Conservation (phyloP, 2,888 invertebrate species). For the Pristionchus arcanus region DNA sequence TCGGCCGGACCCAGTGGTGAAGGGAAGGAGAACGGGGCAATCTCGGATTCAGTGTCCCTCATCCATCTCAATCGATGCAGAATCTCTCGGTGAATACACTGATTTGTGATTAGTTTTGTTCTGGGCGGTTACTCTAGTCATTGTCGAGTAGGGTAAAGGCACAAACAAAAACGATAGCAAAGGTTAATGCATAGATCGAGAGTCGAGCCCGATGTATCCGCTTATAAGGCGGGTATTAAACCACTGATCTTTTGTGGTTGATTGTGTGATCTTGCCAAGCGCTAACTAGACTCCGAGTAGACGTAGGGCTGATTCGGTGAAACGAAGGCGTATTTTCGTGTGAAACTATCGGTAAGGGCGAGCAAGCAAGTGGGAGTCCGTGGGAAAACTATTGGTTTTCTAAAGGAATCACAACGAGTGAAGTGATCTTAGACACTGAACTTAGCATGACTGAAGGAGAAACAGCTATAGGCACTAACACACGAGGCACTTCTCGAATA, state of each 20-base stretch:
- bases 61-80: constrained; percentile 54
- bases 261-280: neutral
- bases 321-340: neutral
- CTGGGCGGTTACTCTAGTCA: too few relatives aligned
- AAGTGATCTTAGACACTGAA: neutral
- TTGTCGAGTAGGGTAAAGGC: too few relatives aligned
- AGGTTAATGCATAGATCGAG: too few relatives aligned
- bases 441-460: neutral
- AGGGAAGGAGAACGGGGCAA: constrained; percentile 52
- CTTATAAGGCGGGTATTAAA: too few relatives aligned
- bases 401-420: neutral
- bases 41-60: constrained; percentile 51
- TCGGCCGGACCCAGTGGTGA: constrained; percentile 28
- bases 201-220: too few relatives aligned
- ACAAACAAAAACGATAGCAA: too few relatives aligned
- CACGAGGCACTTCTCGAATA: too few relatives aligned
- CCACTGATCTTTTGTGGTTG: neutral
- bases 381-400: neutral
- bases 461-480: too few relatives aligned
- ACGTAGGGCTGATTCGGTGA: neutral
- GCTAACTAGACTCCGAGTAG: neutral
- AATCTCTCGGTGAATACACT: constrained; percentile 50
- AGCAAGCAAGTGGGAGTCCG: neutral
- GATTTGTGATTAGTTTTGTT: neutral
- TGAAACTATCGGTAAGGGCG: neutral